A percentile compares a stretch with the other conserved stretches of the same genome.
phyloP scores from a whole-genome alignment of 2,113 vertebrate species.

The Elaphurus davidianus region DNA sequence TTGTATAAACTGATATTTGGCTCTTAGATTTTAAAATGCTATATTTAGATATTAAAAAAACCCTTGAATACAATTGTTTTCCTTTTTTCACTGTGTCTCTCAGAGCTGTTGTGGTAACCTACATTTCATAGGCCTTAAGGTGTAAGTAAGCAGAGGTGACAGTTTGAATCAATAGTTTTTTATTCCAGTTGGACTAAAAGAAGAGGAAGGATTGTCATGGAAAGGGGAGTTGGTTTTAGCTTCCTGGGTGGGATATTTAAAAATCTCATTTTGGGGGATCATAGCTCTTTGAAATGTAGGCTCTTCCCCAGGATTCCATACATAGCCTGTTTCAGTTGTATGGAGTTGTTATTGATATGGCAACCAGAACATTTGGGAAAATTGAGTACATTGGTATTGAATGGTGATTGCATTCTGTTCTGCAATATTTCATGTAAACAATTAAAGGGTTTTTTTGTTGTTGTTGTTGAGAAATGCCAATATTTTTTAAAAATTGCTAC shows the following conservation, averaged over 20 bases:
- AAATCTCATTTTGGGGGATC: not conserved
- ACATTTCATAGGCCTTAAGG: not conserved
- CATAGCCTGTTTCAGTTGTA: not conserved
- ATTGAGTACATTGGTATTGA: not conserved
- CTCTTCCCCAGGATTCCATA: not conserved
- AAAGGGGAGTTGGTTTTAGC: not conserved
- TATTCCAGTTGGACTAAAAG: not conserved
- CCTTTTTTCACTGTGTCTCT: not conserved
- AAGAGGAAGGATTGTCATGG: not conserved
- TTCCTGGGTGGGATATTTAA: not conserved
- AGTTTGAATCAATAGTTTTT: not conserved
- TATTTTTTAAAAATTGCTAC: not conserved
- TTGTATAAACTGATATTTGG: not conserved
- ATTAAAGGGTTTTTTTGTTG: not conserved
- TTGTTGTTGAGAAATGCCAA: not conserved
- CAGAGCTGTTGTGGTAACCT: not conserved
- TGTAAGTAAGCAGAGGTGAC: not conserved
- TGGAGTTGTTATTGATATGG: not conserved
- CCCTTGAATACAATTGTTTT: not conserved
- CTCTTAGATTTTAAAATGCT: not conserved
- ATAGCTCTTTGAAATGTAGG: not conserved
- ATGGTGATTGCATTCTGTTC: not conserved
- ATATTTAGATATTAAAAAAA: not conserved
- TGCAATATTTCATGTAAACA: not conserved
- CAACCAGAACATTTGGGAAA: not conserved